Evolutionary conservation across 2,797 vertebrate genomes (phyloP).

Genomic region (Spea hammondii): DNA sequence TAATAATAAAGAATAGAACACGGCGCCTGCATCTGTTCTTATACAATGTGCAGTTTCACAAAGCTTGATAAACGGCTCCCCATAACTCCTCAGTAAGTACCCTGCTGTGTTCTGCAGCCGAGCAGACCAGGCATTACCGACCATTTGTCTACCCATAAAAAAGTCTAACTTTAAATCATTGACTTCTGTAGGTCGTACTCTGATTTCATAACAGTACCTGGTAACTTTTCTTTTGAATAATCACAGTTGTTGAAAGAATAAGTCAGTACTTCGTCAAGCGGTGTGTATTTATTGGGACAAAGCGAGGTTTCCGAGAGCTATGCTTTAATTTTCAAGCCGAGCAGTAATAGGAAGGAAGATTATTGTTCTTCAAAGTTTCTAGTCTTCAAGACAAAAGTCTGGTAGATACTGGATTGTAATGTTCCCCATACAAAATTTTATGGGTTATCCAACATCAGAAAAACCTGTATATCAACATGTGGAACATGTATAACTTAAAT

Average conservation of each 20-base stretch:
- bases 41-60: not conserved
- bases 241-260: conserved; percentile 4
- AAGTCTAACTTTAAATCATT: conserved; percentile 5
- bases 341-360: not conserved
- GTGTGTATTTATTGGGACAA: conserved; percentile 4
- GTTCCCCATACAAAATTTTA: too few species aligned
- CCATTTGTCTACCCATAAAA: conserved; percentile 4
- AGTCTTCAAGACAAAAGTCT: not conserved
- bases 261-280: not conserved
- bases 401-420: too few species aligned
- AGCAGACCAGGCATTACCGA: not conserved
- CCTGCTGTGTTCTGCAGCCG: not conserved
- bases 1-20: not conserved
- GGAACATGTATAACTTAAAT: too few species aligned
- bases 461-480: too few species aligned
- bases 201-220: not conserved
- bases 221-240: conserved; percentile 5
- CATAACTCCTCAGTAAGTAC: not conserved
- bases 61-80: not conserved
- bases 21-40: not conserved
- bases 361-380: not conserved
- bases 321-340: not conserved
- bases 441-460: too few species aligned
- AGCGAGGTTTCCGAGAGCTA: not conserved
- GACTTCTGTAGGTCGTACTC: not conserved